These are phyloP conservation scores for Zaprionus ghesquierei DNA, from an alignment of 1,140 invertebrate genomes.

Conservation along the genomic window DNA sequence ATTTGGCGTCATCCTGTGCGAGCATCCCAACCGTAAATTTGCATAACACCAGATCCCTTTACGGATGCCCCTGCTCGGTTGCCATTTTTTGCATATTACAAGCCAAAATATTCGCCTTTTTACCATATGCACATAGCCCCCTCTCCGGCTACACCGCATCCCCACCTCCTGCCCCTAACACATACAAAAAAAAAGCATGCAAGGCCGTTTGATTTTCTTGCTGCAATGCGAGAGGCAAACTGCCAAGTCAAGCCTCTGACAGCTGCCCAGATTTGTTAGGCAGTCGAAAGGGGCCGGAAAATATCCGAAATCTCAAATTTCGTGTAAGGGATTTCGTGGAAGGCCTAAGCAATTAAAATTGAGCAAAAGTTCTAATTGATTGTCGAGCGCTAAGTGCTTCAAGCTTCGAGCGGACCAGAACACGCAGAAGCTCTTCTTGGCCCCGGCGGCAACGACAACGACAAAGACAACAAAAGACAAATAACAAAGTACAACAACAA, in stretches of 20 bases:
- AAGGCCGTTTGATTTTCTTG: conserved; percentile 40
- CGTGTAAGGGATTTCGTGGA: too few relatives aligned
- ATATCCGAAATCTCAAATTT: neutral
- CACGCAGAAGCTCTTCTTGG: conserved; percentile 2
- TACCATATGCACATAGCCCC: neutral
- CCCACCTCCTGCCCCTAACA: neutral
- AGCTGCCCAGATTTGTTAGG: neutral
- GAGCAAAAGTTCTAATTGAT: conserved; percentile 64
- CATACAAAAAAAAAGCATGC: neutral
- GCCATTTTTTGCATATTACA: conserved; percentile 30
- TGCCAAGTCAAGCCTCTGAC: neutral
- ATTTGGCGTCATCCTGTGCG: conserved; percentile 30
- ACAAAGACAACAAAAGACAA: conserved; percentile 6
- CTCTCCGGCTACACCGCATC: neutral
- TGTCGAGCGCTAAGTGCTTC: conserved; percentile 46
- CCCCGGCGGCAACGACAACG: neutral
- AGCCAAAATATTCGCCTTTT: conserved; percentile 31
- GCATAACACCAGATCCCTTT: conserved; percentile 24
- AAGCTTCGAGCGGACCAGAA: conserved; percentile 23
- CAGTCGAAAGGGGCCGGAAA: neutral
- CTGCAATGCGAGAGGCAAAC: neutral
- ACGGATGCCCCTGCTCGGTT: neutral
- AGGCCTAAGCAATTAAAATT: conserved; percentile 45
- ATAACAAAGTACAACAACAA: conserved; percentile 7
- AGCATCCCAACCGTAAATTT: conserved; percentile 44